Base-by-base conservation (phyloP, 1,140 invertebrate genomes). In the Anastatus disparis region DNA sequence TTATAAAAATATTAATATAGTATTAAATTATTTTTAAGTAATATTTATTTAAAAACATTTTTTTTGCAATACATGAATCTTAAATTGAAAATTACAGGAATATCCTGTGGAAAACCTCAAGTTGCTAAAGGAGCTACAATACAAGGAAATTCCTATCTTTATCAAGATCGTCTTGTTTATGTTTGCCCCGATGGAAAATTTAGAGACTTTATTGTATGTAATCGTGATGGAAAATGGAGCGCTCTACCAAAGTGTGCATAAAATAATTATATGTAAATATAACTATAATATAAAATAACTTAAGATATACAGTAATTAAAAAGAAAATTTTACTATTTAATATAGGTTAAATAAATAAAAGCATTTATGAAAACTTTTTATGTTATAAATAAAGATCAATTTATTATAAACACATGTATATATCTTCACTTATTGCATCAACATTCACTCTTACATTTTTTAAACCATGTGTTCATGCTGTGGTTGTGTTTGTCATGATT, bases 61-160 rank as follows among this genome's bases (percentile, higher is more conserved):
- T n/a, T n/a, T n/a, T n/a, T n/a, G n/a, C n/a, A n/a, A n/a, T n/a
- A n/a, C n/a, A n/a, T 38, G 56, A 13, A 44, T 71, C 26, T 38
- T 38, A n/a, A 38, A 38, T 46, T 46, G 66, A 38, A 27, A 64
- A 56, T 69, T 78, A 20, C 70, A 89, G 88, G 78, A 76, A 78
- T 88, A 35, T 87, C 81, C 0, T 89, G 83, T 40, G 79, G 79
- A 6, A 81, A 79, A 70, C 80, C 81, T 10, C 71, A 74, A 62
- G 58, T 82, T 29, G 40, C 74, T 20, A 56, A 76, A 13, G 84
- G 82, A 22, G 81, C 82, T 31, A 78, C 81, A 24, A 74, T 89
- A 15, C 70, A 81, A 8, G 88, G 88, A 2, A 76, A 78, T 31
- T 88, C 86, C 0, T 88, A 86, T 65, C 78, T n/a, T n/a, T n/a